Evolutionary conservation across 2,797 vertebrate genomes (phyloP).

Genomic region (Otolemur crassicaudatus): DNA sequence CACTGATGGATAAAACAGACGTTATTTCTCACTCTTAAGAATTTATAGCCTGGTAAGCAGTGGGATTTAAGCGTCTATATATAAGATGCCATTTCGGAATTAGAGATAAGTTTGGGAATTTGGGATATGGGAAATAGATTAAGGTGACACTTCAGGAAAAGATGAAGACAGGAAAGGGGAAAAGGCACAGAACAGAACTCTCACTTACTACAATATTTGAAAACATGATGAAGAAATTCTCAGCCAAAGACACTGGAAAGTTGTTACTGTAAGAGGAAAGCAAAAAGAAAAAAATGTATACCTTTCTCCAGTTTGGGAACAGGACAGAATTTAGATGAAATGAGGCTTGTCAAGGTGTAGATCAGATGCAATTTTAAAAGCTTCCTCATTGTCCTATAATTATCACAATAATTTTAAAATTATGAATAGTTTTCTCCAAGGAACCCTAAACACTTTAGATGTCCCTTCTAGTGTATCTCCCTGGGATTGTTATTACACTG

Average conservation of each 20-base stretch:
- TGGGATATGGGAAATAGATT: neutral
- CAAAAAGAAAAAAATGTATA: neutral
- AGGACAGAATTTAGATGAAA: conserved; percentile 8
- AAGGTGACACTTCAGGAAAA: neutral
- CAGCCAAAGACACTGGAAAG: neutral
- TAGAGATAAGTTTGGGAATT: neutral
- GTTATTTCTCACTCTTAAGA: neutral
- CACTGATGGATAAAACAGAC: neutral
- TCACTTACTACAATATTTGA: neutral
- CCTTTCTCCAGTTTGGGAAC: neutral
- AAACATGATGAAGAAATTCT: conserved; percentile 17
- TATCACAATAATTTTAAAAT: conserved; percentile 65
- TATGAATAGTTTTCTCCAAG: conserved; percentile 61
- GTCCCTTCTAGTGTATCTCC: conserved; percentile 44
- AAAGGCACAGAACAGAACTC: neutral
- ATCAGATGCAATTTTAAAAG: neutral
- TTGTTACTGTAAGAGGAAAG: neutral
- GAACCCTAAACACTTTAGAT: conserved; percentile 38
- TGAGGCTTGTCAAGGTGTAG: neutral
- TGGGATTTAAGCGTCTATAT: neutral
- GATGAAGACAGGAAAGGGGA: neutral
- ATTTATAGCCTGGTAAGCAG: neutral
- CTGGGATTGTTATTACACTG: conserved; percentile 67
- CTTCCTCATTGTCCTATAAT: conserved; percentile 53
- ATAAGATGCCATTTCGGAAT: conserved; percentile 22